phyloP scores from a whole-genome alignment of 1,140 invertebrate species.

The Ptiloglossa arizonensis region DNA sequence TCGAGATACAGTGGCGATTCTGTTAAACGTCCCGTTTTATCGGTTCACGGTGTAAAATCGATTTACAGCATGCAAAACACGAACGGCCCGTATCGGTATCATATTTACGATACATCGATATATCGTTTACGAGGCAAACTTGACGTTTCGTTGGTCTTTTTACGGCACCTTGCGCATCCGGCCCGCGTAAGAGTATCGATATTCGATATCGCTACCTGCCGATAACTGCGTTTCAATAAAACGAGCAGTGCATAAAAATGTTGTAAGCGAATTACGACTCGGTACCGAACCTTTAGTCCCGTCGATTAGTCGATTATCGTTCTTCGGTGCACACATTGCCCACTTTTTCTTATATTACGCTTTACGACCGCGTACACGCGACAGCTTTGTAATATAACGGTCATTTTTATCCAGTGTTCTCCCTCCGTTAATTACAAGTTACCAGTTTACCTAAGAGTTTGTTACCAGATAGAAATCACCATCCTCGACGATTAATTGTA shows the following conservation, averaged over 20 bases:
- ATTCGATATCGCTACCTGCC: constrained; percentile 32
- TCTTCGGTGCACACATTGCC: not conserved
- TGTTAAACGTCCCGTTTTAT: constrained; percentile 33
- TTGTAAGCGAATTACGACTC: constrained; percentile 26
- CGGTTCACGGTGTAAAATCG: constrained; percentile 39
- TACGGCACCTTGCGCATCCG: constrained; percentile 37
- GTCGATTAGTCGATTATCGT: constrained; percentile 28
- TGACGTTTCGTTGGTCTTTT: constrained; percentile 35
- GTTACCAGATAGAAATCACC: not conserved
- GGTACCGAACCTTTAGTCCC: constrained; percentile 13
- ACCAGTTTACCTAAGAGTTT: not conserved
- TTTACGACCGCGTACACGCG: not conserved
- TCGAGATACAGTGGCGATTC: constrained; percentile 10
- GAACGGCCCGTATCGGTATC: constrained; percentile 33
- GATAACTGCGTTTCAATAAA: constrained; percentile 49
- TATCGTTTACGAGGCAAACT: constrained; percentile 38
- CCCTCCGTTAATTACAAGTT: not conserved
- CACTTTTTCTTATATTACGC: not conserved
- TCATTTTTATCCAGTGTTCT: not conserved
- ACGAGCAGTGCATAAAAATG: constrained; percentile 34
- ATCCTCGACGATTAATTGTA: not conserved
- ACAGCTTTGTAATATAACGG: not conserved
- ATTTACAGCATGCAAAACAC: constrained; percentile 44
- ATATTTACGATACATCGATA: constrained; percentile 45
- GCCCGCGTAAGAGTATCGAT: constrained; percentile 28